A percentile compares a stretch with the other conserved stretches of the same genome.
Conservation (phyloP, 2,113 vertebrate species). For the Daphoenositta chrysoptera region DNA sequence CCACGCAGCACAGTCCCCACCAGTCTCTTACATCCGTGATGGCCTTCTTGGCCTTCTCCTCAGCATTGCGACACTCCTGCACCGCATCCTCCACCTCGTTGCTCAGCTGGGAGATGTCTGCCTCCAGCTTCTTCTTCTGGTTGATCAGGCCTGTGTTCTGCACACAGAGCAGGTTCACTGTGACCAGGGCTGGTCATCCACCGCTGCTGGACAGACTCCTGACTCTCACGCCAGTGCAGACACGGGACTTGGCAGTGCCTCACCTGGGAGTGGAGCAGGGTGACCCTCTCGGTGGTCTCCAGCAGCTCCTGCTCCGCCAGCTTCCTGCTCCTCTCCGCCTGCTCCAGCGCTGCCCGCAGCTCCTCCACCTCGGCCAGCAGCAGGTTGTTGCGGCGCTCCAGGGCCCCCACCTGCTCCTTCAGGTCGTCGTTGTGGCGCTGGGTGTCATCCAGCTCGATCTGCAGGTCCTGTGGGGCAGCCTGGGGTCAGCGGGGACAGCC, state of each 20-base stretch:
- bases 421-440: constrained; percentile 81
- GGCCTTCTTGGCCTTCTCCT: constrained; percentile 94
- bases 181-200: fast-evolving
- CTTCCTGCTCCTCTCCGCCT: constrained; percentile 84
- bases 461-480: constrained; percentile 74
- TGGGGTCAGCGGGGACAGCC: neutral
- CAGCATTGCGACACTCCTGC: constrained; percentile 87
- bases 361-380: constrained; percentile 85
- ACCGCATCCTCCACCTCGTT: constrained; percentile 85
- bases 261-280: constrained; percentile 90
- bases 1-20: neutral
- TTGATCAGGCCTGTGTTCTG: constrained; percentile 90
- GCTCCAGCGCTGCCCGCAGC: constrained; percentile 81
- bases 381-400: constrained; percentile 84
- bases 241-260: fast-evolving
- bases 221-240: neutral
- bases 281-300: constrained; percentile 86
- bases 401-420: constrained; percentile 84
- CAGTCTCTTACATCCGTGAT: constrained; percentile 84
- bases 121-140: constrained; percentile 93
- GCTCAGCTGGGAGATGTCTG: constrained; percentile 80
- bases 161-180: neutral
- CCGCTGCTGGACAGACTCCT: neutral
- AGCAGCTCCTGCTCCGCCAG: constrained; percentile 90
- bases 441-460: constrained; percentile 87